Conservation (phyloP, 2,888 invertebrate species). For the Eugnorisma glareosa region DNA sequence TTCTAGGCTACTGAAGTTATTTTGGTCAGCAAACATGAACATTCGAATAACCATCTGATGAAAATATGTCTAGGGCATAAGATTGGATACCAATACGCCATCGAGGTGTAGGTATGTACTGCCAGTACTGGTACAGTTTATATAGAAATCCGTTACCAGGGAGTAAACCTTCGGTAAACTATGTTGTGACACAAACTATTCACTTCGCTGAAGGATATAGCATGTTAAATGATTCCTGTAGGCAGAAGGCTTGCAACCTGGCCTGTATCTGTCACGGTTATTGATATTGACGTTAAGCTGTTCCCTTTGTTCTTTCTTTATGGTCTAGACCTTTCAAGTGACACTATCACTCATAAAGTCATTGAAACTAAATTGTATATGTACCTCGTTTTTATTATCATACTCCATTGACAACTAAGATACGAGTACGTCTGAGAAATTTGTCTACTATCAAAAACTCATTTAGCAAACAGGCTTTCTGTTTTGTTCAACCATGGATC, state of each 20-base stretch:
- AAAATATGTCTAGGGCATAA: background rate
- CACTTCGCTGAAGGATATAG: conserved; percentile 21
- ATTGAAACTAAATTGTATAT: too few species aligned
- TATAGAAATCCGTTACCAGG: background rate
- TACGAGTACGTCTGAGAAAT: background rate
- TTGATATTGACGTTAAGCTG: conserved; percentile 30
- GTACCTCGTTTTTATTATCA: background rate
- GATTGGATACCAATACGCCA: background rate
- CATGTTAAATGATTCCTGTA: conserved; percentile 44
- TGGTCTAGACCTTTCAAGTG: background rate
- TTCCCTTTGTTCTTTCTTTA: conserved; percentile 3
- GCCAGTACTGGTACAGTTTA: background rate
- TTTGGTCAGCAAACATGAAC: background rate
- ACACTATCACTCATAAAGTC: background rate
- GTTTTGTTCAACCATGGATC: background rate
- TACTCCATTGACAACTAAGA: background rate
- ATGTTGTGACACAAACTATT: conserved; percentile 2
- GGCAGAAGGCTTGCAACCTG: conserved; percentile 36
- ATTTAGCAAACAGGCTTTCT: background rate
- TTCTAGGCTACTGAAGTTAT: background rate
- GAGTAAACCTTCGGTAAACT: background rate
- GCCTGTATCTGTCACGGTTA: conserved; percentile 14
- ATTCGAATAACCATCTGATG: background rate
- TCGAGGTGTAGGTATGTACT: background rate
- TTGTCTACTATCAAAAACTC: background rate